Evolutionary conservation across 2,888 invertebrate genomes (phyloP), one percentile per base, ranked within the genome.

Genomic region (Nycteola revayana): DNA sequence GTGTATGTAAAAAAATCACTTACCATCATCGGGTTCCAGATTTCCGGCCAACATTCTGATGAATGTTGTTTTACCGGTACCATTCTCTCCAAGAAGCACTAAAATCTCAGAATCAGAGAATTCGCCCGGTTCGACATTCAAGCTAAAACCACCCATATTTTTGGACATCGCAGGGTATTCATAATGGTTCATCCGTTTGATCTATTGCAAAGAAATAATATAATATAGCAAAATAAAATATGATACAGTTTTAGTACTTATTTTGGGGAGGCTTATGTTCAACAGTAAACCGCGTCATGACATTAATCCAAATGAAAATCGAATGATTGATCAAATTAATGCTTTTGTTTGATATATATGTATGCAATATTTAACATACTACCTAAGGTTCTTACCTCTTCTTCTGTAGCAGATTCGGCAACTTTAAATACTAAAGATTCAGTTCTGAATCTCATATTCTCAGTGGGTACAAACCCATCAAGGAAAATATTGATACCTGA

Each of bases 31-130:
- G 1, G 99, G 96, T 57, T 94, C 92, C 68, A 99, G 89, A 72
- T 97, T 96, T 30, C 99, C 99, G 60, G 99, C 99, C 69, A 99
- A 90, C 96, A 99, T 97, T 66, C 98, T 91, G 67, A 99, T 99
- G 75, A 99, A 98, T 4, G 99, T 99, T 0, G 99, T 99, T 87
- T 99, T 99, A 27, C 99, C 99, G 10, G 99, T 99, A 48, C 99
- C 99, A 77, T 99, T 99, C 80, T 99, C 99, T 23, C 95, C 95
- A 41, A 99, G 91, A 73, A 99, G 90, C 6, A 99, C 99, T 66
- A 99, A 92, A 78, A 99, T 99, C 87, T 99, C 99, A 0, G 99
- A 99, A 83, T 99, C 99, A 7, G 98, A 98, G 82, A 99, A 99
- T 73, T 98, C 97, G 6, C 99, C 99, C 48, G 94, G 91, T 48